Evolutionary conservation across 2,888 invertebrate species (phyloP).

Genomic region (Mayetiola destructor): DNA sequence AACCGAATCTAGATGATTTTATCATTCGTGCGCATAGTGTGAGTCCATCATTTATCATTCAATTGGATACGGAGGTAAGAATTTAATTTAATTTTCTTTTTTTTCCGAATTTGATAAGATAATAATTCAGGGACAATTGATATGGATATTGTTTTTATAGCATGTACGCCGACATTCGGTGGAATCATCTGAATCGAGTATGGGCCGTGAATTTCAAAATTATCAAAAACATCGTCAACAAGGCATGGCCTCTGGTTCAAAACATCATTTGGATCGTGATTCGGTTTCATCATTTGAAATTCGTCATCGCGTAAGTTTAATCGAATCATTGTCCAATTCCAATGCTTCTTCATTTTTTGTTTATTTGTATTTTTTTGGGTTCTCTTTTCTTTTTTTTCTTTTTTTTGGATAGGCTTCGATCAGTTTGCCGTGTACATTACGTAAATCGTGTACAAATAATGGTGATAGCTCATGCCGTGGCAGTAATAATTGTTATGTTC

Average conservation of each 20-base stretch:
- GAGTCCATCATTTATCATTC: conserved; percentile 15
- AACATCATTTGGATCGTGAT: neutral
- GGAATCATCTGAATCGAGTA: neutral
- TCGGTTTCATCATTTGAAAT: neutral
- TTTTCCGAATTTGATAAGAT: neutral
- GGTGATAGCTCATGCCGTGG: conserved; percentile 27
- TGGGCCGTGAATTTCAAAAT: neutral
- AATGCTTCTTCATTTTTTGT: neutral
- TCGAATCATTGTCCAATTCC: neutral
- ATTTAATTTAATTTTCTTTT: neutral
- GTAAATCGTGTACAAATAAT: conserved; percentile 26
- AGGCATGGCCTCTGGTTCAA: neutral
- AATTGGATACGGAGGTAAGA: conserved; percentile 13
- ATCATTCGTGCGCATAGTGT: neutral
- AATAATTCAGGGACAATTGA: neutral
- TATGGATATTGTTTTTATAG: neutral
- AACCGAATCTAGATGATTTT: neutral
- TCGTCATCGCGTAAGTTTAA: neutral
- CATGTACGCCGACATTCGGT: neutral
- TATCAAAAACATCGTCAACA: conserved; percentile 3
- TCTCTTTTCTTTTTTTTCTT: neutral
- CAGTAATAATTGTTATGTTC: conserved; percentile 25
- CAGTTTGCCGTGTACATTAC: conserved; percentile 22
- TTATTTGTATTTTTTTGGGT: neutral
- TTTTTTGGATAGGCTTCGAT: conserved; percentile 16